phyloP scores from a whole-genome alignment of 2,797 vertebrate genomes.

The Coilia nasus region DNA sequence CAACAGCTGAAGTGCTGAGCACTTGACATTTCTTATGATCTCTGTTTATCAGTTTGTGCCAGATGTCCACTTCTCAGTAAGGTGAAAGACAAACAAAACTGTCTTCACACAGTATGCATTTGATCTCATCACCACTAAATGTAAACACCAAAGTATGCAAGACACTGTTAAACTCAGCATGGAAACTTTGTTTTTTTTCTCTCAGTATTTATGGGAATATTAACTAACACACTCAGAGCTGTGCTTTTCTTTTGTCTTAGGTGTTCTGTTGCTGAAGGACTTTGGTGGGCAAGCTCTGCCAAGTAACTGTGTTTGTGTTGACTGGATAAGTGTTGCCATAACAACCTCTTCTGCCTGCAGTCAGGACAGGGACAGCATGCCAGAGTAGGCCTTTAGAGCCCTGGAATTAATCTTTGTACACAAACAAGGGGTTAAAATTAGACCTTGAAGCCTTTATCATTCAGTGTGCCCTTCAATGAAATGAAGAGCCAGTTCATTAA shows the following conservation, averaged over 20 bases:
- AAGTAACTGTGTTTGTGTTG: conserved; percentile 17
- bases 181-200: not conserved
- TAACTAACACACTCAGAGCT: not conserved
- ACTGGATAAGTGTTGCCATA: conserved; percentile 11
- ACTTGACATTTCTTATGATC: not conserved
- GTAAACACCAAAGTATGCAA: not conserved
- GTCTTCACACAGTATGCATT: not conserved
- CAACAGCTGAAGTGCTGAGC: no score
- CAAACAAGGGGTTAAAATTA: not conserved
- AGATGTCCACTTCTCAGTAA: not conserved
- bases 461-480: not conserved
- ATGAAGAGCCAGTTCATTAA: no score
- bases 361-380: conserved; percentile 16
- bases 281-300: not conserved
- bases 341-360: not conserved
- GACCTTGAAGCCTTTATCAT: not conserved
- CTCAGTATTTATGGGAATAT: not conserved
- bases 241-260: not conserved
- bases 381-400: not conserved
- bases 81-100: not conserved
- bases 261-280: conserved; percentile 7
- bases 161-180: not conserved
- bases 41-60: not conserved
- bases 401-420: not conserved
- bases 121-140: not conserved